phyloP scores from a whole-genome alignment of 2,888 invertebrate species.

The Sphaeridia pumilis region DNA sequence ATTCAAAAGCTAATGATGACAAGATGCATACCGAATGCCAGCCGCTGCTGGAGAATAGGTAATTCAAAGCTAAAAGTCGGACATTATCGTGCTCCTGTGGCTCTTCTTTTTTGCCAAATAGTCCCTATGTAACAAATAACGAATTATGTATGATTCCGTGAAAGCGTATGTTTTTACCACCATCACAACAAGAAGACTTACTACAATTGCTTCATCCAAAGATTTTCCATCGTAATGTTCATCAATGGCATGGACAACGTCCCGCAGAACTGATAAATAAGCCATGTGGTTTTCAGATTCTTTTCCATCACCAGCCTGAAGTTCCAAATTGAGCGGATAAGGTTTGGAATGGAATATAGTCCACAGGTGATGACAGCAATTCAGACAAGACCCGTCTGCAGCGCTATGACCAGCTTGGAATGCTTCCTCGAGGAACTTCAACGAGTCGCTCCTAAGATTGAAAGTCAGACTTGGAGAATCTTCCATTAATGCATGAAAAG shows the following conservation, averaged over 20 bases:
- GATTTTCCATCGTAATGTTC: conserved; percentile 18
- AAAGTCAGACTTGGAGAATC: background rate
- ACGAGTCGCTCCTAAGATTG: conserved; percentile 21
- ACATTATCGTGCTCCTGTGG: too few relatives aligned
- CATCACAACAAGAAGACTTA: conserved; percentile 11
- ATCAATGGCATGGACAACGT: conserved; percentile 25
- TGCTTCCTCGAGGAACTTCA: conserved; percentile 30
- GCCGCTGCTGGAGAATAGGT: conserved; percentile 25
- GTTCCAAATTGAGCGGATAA: conserved; percentile 26
- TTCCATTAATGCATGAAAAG: background rate
- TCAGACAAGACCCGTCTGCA: conserved; percentile 29
- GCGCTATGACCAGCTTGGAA: conserved; percentile 32
- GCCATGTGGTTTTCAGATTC: conserved; percentile 31
- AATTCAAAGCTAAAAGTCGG: conserved; percentile 17
- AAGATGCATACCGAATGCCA: conserved; percentile 25
- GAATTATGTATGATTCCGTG: too few relatives aligned
- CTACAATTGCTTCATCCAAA: conserved; percentile 18
- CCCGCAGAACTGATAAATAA: conserved; percentile 26
- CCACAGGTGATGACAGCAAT: conserved; percentile 34
- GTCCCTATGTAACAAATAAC: too few relatives aligned
- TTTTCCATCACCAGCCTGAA: conserved; percentile 17
- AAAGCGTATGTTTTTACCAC: too few relatives aligned
- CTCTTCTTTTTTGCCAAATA: too few relatives aligned
- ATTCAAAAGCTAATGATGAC: background rate
- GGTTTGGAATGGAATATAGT: conserved; percentile 25